Evolutionary conservation across 2,113 vertebrate genomes (phyloP), one percentile per base, ranked within the genome.

Genomic region (Alexandromys fortis): DNA sequence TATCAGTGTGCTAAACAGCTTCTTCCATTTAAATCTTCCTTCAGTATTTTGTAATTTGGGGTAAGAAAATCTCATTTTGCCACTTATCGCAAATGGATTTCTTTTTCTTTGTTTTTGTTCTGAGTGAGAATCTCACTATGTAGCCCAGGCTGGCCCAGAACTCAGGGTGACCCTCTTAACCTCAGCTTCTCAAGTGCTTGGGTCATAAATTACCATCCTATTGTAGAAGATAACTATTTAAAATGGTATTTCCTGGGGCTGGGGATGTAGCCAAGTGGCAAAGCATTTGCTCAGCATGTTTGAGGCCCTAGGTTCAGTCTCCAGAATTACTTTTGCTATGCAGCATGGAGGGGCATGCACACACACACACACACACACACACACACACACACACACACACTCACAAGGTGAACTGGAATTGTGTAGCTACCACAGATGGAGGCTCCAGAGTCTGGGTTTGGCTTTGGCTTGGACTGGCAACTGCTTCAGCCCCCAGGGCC

Each of bases 141-240:
- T 76, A 76, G 42, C 26, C 42, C 30, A 49, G 45, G 76, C 45
- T 78, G 45, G 26, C 28, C 28, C 1, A 0, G 7, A 78, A 49
- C 16, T 78, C 47, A 10, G 26, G 28, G 47, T 78, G 16, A 52
- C 30, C 30, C 28, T 78, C 47, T 14, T 78, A 33, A 33, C 14
- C 47, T 52, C 76, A 78, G 78, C 49, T 81, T 55, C 17, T 22
- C 10, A 52, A 81, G 19, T 55, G 33, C 49, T 28, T 79, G 77
- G 30, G 77, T 28, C 45, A 79, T 55, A 26, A 79, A 79, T 30
- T 16, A 21, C 16, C 30, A 7, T 58, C 47, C 22, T 42, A 35
- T 65, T 55, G 26, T 16, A 77, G 76, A 77, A 82, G 58, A 21
- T 55, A 14, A 79, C 35, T 79, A 79, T 92, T 90, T 33, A 86